phyloP scores from a whole-genome alignment of 2,797 vertebrate genomes.

The Tragelaphus oryx region DNA sequence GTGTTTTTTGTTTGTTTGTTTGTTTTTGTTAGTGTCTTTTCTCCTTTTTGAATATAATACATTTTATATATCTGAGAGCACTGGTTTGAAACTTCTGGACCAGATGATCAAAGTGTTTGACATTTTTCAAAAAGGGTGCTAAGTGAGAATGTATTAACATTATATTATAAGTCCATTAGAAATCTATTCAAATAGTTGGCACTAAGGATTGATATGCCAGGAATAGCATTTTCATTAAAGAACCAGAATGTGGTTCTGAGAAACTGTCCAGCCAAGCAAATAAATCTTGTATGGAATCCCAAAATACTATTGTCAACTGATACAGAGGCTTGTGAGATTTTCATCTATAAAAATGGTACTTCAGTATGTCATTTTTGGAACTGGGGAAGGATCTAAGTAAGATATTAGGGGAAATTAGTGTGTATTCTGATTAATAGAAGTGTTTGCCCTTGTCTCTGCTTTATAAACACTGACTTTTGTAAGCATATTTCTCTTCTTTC shows the following conservation, averaged over 20 bases:
- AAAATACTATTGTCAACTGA: slow-evolving; percentile 3
- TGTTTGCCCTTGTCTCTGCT: background rate
- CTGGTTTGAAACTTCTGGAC: background rate
- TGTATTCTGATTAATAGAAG: background rate
- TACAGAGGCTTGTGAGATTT: background rate
- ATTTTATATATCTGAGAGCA: background rate
- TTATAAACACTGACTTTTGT: background rate
- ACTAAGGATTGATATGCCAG: background rate
- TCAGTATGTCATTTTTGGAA: background rate
- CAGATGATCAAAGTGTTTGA: background rate
- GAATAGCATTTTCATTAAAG: slow-evolving; percentile 34
- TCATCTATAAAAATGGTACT: background rate
- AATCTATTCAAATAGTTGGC: background rate
- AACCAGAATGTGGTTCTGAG: background rate
- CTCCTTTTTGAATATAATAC: background rate
- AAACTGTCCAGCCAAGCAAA: background rate
- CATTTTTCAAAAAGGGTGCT: background rate
- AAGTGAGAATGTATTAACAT: background rate
- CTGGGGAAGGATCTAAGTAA: background rate
- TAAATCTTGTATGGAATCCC: background rate
- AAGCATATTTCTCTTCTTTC: background rate
- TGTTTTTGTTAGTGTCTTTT: background rate
- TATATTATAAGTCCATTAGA: background rate
- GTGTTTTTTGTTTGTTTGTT: background rate
- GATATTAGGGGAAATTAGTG: background rate